Evolutionary conservation across 2,888 invertebrate species (phyloP).

Genomic region (Erebia palarica): DNA sequence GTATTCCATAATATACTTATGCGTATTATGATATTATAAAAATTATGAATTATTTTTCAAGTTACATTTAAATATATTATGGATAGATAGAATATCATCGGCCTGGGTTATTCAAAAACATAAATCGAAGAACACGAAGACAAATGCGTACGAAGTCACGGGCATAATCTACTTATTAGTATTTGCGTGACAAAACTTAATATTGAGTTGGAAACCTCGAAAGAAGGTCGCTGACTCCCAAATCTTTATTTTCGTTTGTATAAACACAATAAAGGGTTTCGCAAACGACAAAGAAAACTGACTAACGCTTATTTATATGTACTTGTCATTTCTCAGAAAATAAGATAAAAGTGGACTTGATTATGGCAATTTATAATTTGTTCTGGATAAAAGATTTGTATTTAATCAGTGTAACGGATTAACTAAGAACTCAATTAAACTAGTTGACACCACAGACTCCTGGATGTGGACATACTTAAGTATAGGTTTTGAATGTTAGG

Average conservation of each 20-base stretch:
- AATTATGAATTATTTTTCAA: neutral
- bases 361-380: conserved; percentile 2
- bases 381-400: neutral
- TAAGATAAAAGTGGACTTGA: conserved; percentile 12
- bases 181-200: conserved; percentile 1
- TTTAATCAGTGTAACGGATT: neutral
- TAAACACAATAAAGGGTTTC: conserved; percentile 29
- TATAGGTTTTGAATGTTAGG: too few species aligned
- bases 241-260: conserved; percentile 32
- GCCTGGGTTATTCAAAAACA: neutral
- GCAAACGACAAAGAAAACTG: conserved; percentile 37
- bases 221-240: conserved; percentile 37
- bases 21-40: too few species aligned
- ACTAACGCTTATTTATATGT: conserved; percentile 34
- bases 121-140: neutral
- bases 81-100: too few species aligned
- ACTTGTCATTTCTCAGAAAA: conserved; percentile 33
- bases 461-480: too few species aligned
- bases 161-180: neutral
- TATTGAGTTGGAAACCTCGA: conserved; percentile 20
- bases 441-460: too few species aligned
- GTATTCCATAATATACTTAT: too few species aligned
- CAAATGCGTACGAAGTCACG: neutral
- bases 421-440: neutral
- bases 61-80: neutral